These are phyloP conservation scores for Rhodinocichla rosea DNA, from an alignment of 2,113 vertebrate species.

Conservation along the genomic window DNA sequence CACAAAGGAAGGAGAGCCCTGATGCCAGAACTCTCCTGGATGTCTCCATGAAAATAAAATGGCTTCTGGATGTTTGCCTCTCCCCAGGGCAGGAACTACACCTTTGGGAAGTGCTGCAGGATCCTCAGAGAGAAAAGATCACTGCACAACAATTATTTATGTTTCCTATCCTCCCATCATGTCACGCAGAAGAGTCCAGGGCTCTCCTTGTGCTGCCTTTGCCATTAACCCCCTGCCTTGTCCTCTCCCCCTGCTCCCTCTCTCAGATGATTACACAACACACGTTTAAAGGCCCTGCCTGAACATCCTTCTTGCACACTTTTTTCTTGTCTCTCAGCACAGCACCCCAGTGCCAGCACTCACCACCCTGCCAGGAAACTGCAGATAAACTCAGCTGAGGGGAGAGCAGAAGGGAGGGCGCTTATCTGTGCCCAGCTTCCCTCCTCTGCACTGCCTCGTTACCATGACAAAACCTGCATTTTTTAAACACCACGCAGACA, in stretches of 20 bases:
- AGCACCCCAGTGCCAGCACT: background rate
- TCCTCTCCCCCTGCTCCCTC: background rate
- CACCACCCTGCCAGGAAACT: background rate
- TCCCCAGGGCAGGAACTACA: background rate
- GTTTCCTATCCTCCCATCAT: background rate
- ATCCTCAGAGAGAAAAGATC: background rate
- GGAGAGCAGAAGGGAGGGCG: background rate
- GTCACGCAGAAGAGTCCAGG: background rate
- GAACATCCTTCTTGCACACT: background rate
- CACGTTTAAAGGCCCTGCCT: background rate
- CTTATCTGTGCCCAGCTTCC: slow-evolving; percentile 17
- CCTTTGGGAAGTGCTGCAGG: background rate
- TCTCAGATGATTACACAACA: background rate
- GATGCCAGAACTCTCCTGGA: background rate
- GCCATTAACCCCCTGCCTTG: background rate
- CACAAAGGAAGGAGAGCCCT: background rate
- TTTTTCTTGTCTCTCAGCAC: background rate
- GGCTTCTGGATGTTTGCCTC: background rate
- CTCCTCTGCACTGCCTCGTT: slow-evolving; percentile 44
- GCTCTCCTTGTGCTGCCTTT: background rate
- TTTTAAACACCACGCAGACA: slow-evolving; percentile 6
- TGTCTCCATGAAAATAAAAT: background rate
- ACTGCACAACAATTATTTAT: background rate
- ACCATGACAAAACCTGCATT: slow-evolving; percentile 47
- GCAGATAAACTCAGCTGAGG: slow-evolving; percentile 30